Evolutionary conservation across 2,888 invertebrate species (phyloP), one percentile per base, ranked within the genome.

Genomic region (Sinhomidia bicolor): DNA sequence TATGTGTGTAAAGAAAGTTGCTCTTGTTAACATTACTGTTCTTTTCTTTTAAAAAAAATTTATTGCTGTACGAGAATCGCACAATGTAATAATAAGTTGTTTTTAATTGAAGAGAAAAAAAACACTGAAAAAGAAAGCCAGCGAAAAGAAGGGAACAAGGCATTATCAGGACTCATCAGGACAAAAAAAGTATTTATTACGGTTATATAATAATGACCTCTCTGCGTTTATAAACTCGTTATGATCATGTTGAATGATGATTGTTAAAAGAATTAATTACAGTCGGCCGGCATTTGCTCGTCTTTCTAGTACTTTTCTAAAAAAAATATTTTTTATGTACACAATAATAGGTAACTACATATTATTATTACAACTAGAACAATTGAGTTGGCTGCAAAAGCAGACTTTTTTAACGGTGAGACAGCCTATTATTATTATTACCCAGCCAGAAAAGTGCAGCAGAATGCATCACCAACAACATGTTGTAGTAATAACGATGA

Each of bases 151-250:
- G 60, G 65, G 65, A 41, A 51, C 57, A 83, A 62, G 20, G 10
- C 9, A 26, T 2, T n/a, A n/a, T n/a, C n/a, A n/a, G n/a, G n/a
- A n/a, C n/a, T n/a, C n/a, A n/a, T n/a, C n/a, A n/a, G 47, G 65
- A 17, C 17, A 65, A 51, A 78, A 84, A 87, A 88, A 78, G 65
- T 47, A 87, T 88, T 88, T 88, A 88, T 88, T 88, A 88, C 82
- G 82, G 88, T 88, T 88, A 88, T 83, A 88, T 88, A 88, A 88
- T 88, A 83, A 88, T 83, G 78, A 83, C 83, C 76, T 76, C 76
- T 76, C 83, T 54, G 88, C 78, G 82, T 88, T 82, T 88, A 88
- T 88, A 88, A 88, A 83, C 88, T 88, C 88, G 88, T 88, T 88
- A 88, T 88, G 83, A 82, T 88, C 83, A 88, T 88, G 82, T 88